These are phyloP conservation scores for Dissostichus mawsoni DNA, from an alignment of 2,113 vertebrate genomes.

Conservation along the genomic window DNA sequence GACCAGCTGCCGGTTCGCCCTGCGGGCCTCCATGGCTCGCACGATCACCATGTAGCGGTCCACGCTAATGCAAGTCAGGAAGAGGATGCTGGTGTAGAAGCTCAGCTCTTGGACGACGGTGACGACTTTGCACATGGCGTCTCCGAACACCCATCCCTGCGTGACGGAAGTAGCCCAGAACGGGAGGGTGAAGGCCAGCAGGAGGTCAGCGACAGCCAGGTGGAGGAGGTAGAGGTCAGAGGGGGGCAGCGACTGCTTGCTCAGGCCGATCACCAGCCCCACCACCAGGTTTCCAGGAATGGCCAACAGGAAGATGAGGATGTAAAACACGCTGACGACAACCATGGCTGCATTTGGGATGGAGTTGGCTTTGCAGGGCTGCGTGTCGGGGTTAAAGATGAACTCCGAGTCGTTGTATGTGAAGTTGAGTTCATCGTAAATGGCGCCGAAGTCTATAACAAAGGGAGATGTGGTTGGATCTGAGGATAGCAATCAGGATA, in stretches of 20 bases:
- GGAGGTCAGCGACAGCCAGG: slow-evolving; percentile 79
- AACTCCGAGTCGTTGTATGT: slow-evolving; percentile 66
- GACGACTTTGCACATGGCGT: slow-evolving; percentile 78
- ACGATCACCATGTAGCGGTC: slow-evolving; percentile 86
- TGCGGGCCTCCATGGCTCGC: slow-evolving; percentile 67
- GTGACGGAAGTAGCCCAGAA: slow-evolving; percentile 77
- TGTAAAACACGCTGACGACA: slow-evolving; percentile 64
- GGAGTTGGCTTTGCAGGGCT: slow-evolving; percentile 51
- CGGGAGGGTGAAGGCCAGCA: slow-evolving; percentile 81
- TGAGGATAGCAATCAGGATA: slow-evolving; percentile 38
- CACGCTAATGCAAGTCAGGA: slow-evolving; percentile 85
- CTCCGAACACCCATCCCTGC: slow-evolving; percentile 82
- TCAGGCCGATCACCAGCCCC: slow-evolving; percentile 75
- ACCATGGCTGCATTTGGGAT: slow-evolving; percentile 1
- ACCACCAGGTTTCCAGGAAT: slow-evolving; percentile 82
- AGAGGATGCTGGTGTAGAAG: slow-evolving; percentile 86
- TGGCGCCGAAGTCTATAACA: slow-evolving; percentile 8
- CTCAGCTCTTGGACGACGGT: slow-evolving; percentile 80
- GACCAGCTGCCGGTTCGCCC: slow-evolving; percentile 33
- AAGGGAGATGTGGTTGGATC: slow-evolving; percentile 61
- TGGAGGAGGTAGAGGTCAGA: slow-evolving; percentile 85
- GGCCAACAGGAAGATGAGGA: slow-evolving; percentile 79
- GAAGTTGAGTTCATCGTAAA: slow-evolving; percentile 71
- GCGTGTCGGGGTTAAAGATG: slow-evolving; percentile 36
- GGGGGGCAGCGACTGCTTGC: slow-evolving; percentile 61